Base-by-base conservation (phyloP, 37 sponge, comb jelly and placozoan genomes). In the Aplysina aerophoba region DNA sequence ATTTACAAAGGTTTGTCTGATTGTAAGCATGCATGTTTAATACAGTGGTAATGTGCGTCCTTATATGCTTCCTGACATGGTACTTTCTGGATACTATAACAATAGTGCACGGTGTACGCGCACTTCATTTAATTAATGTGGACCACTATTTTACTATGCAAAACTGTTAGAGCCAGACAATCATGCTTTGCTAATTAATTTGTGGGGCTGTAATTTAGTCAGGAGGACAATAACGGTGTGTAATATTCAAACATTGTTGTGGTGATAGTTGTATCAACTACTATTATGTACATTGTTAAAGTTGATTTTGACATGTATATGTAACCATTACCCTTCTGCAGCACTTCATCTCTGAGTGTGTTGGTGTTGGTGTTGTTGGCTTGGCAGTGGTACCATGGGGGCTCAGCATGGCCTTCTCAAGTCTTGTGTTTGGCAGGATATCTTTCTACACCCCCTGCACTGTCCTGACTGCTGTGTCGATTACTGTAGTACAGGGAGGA, bases 351-450 rank as follows among this genome's bases (percentile, higher is more conserved):
- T 33, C 92, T 0, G 78, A 85, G 38, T 91, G 88, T 68, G 56
- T 91, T 61, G 92, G 92, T 35, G 85, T 84, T 15, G 73, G 84
- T 41, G 59, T 37, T 54, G 88, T 91, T 38, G 92, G 92, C 0
- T 85, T 91, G 73, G 36, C 78, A 27, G 22, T 87, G 24, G 72
- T 87, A 16, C 57, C 75, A 27, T 81, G 54, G 0, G 92, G 92
- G 20, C n/a, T 85, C 31, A 28, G 84, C 21, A 80, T 79, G 80
- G 82, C 78, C 24, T 17, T 81, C 4, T 50, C 66, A 54, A 81
- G 85, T 65, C 11, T 85, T 0, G 16, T 62, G 15, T 4, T 17
- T 40, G 83, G 83, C 13, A 69, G 54, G 27, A 27, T 87, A 11
- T 31, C 79, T 39, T 81, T 67, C 22, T 84, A 61, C 36, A 81